Evolutionary conservation across 2,113 vertebrate species (phyloP).

Genomic region (Stomatorhinus ivindoensis): DNA sequence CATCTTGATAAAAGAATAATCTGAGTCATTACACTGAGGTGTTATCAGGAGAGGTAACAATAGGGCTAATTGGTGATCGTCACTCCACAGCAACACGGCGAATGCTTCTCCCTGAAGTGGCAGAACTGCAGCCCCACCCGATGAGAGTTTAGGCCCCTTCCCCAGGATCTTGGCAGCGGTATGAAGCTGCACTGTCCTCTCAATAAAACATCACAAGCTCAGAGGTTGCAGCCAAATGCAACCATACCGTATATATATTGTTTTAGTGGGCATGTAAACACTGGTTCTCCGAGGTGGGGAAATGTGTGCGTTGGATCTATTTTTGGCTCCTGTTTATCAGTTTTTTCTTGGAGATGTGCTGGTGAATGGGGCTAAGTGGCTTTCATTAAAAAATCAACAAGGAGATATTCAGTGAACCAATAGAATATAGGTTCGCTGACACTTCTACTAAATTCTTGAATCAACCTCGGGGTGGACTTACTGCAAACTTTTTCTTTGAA

Average conservation of each 20-base stretch:
- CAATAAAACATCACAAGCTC: not conserved
- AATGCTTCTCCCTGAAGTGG: conserved; percentile 39
- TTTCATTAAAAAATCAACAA: not conserved
- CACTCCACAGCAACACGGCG: conserved; percentile 51
- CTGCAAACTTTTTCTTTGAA: conserved; percentile 51
- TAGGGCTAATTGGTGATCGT: conserved; percentile 62
- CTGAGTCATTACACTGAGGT: conserved; percentile 64
- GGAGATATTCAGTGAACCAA: not conserved
- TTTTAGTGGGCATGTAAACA: not conserved
- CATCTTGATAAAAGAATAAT: conserved; percentile 70
- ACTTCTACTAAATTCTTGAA: conserved; percentile 30
- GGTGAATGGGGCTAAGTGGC: not conserved
- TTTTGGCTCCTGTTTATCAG: not conserved
- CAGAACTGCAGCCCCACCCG: conserved; percentile 19
- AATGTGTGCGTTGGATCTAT: not conserved
- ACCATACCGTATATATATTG: not conserved
- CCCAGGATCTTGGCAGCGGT: not conserved
- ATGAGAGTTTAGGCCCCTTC: conserved; percentile 25
- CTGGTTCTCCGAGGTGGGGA: not conserved
- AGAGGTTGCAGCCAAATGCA: not conserved
- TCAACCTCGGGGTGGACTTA: conserved; percentile 33
- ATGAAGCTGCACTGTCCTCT: not conserved
- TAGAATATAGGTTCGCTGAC: conserved; percentile 33
- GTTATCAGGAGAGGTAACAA: conserved; percentile 64
- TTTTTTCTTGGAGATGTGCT: not conserved